A percentile compares a stretch with the other conserved stretches of the same genome.
Conservation (phyloP, 2,888 invertebrate species). For the Apocheima hispidaria region DNA sequence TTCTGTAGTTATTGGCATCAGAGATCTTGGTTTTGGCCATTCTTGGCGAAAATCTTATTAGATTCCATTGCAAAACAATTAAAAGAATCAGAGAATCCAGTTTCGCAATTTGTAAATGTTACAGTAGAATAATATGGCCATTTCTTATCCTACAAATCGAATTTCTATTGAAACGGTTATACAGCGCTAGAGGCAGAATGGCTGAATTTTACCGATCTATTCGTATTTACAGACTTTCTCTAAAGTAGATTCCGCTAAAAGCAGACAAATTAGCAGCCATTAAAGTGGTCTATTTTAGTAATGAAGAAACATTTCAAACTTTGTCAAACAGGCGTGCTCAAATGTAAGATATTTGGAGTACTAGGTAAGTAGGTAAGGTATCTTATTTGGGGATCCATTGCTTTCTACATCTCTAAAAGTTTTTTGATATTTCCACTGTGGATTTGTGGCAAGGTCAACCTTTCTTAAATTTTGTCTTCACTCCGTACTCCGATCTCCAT, state of each 20-base stretch:
- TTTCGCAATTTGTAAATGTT: too few relatives aligned
- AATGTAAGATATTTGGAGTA: slow-evolving; percentile 11
- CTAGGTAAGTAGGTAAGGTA: neutral
- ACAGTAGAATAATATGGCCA: too few relatives aligned
- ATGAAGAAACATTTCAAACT: slow-evolving; percentile 22
- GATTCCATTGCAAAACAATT: too few relatives aligned
- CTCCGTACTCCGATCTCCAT: too few relatives aligned
- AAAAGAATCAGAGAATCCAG: too few relatives aligned
- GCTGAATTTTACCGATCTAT: neutral
- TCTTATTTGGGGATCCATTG: neutral
- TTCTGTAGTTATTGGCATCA: too few relatives aligned
- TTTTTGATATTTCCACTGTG: neutral
- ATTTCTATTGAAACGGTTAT: neutral
- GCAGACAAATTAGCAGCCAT: slow-evolving; percentile 18
- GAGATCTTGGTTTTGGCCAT: too few relatives aligned
- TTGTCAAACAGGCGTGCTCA: neutral
- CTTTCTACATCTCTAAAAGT: neutral
- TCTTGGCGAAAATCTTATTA: too few relatives aligned
- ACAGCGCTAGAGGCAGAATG: neutral
- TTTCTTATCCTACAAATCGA: neutral
- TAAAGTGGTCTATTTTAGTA: slow-evolving; percentile 18
- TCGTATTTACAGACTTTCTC: slow-evolving; percentile 5
- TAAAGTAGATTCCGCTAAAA: slow-evolving; percentile 11
- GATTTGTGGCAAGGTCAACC: too few relatives aligned
- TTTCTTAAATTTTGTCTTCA: too few relatives aligned